These are phyloP conservation scores for Melanophora roralis DNA, from an alignment of 2,888 invertebrate species.

Conservation along the genomic window DNA sequence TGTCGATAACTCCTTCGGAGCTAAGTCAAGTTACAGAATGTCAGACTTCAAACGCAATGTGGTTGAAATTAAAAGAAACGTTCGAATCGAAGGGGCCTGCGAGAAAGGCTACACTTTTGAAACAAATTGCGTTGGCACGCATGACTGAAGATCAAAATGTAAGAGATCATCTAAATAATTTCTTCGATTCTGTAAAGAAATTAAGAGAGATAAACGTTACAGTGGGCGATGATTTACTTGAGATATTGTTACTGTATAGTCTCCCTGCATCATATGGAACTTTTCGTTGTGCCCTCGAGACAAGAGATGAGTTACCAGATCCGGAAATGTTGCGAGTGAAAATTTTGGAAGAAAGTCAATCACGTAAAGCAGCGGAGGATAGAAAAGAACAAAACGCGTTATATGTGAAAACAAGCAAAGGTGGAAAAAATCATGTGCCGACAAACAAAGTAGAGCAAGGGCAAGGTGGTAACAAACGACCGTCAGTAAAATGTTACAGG, in stretches of 20 bases:
- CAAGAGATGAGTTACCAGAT: conserved; percentile 28
- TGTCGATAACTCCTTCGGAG: conserved; percentile 31
- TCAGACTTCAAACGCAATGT: conserved; percentile 33
- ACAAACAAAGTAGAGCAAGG: not conserved
- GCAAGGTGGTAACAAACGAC: conserved; percentile 1
- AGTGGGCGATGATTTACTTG: too few relatives aligned
- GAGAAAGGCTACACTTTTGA: too few relatives aligned
- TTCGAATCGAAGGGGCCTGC: conserved; percentile 71
- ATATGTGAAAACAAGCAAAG: not conserved
- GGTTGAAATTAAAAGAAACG: conserved; percentile 61
- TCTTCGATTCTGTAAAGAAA: conserved; percentile 71
- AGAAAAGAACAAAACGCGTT: conserved; percentile 24
- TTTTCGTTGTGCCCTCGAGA: conserved; percentile 39
- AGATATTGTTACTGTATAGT: too few relatives aligned
- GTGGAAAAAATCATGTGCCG: not conserved
- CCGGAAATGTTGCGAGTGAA: too few relatives aligned
- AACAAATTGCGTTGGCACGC: conserved; percentile 68
- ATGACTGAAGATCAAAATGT: conserved; percentile 69
- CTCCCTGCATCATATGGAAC: conserved; percentile 2
- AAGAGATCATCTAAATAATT: too few relatives aligned
- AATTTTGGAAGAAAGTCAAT: too few relatives aligned
- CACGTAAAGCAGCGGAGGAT: too few relatives aligned
- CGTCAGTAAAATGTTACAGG: not conserved
- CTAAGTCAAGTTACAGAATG: too few relatives aligned
- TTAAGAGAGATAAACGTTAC: conserved; percentile 67